These are phyloP conservation scores for Eudorcas thomsonii DNA, from an alignment of 2,113 vertebrate genomes.

Conservation along the genomic window DNA sequence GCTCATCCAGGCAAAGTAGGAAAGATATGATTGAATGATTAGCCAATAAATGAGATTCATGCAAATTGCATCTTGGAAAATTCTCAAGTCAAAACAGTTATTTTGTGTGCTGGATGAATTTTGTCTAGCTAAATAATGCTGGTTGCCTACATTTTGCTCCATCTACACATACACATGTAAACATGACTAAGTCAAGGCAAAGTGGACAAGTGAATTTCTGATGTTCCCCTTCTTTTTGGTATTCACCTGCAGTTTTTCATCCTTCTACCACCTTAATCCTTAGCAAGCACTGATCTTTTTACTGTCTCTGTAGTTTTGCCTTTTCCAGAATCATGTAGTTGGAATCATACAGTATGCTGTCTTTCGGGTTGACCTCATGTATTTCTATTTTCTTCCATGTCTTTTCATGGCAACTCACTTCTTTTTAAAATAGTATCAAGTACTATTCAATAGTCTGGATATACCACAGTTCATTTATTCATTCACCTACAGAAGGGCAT, in stretches of 20 bases:
- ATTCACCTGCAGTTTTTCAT: not conserved
- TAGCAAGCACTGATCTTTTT: not conserved
- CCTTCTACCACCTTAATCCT: not conserved
- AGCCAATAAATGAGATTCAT: not conserved
- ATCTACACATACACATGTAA: not conserved
- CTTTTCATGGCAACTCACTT: not conserved
- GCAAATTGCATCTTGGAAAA: not conserved
- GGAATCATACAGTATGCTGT: not conserved
- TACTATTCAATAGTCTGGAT: not conserved
- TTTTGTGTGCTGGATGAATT: not conserved
- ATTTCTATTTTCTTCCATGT: not conserved
- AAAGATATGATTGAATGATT: not conserved
- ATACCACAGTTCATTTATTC: not conserved
- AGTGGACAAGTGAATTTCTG: not conserved
- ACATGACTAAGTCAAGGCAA: not conserved
- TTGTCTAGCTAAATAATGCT: not conserved
- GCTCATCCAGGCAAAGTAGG: not conserved
- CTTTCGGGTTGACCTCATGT: not conserved
- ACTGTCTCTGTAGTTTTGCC: not conserved
- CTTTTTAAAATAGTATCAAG: not conserved
- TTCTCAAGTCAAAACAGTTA: not conserved
- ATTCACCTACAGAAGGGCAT: not conserved
- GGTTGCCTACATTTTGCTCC: not conserved
- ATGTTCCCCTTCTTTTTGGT: not conserved
- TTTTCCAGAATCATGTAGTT: not conserved